Evolutionary conservation across 2,113 vertebrate species (phyloP), one percentile per base, ranked within the genome.

Genomic region (Eulemur rufifrons): DNA sequence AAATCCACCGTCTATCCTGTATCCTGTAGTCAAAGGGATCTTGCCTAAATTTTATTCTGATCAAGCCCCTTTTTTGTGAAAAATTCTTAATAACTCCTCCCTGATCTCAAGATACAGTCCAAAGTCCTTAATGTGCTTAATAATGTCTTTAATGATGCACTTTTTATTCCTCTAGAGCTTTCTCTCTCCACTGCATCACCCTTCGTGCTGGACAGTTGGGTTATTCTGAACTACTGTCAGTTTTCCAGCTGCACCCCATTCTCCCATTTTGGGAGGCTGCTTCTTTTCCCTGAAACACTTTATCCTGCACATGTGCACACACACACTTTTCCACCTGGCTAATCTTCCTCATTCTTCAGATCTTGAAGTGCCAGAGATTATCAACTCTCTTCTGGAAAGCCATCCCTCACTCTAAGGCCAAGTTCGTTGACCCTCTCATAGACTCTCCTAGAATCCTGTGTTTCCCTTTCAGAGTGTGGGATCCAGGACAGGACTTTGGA

Each of bases 11-110:
- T 90, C 18, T 18, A 56, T 21, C 27, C 56, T 89, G 6, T 14
- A 56, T 27, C 27, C 63, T 89, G 8, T 13, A 56, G 15, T 86
- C 59, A 92, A 63, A 74, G 54, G 59, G 27, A 81, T 39, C 45
- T 54, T 32, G 37, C 17, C 86, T 80, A 68, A 78, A 61, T 76
- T 84, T 76, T 64, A 73, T 80, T 78, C 69, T 66, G n/a, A 95
- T 91, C 32, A 84, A 95, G 52, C n/a, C 29, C 6, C 27, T 97
- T 39, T 84, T 91, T 71, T 73, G 39, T 61, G 86, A 84, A 92
- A 91, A 85, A 73, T 77, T 80, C n/a, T 47, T 71, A 81, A 42
- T 86, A 47, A 68, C 7, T 56, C 21, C n/a, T 52, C n/a, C 39
- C 25, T 64, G 23, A 78, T 80, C 37, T 86, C 50, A 84, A 23